These are phyloP conservation scores for Pogonophryne albipinna DNA, from an alignment of 2,797 vertebrate species.

Conservation along the genomic window DNA sequence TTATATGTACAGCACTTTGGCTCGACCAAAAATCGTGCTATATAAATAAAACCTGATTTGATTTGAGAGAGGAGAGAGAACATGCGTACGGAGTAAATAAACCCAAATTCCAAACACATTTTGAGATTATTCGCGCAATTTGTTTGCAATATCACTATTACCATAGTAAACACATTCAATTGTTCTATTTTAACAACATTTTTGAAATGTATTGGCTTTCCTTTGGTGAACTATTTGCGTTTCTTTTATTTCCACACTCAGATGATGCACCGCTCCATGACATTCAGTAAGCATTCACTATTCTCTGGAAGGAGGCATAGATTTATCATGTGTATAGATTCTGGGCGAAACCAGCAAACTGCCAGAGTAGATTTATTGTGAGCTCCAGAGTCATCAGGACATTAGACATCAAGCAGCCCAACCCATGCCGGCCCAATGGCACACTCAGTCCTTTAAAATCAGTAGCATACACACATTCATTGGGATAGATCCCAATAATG, in stretches of 20 bases:
- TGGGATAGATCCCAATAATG: too few relatives aligned
- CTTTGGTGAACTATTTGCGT: background rate
- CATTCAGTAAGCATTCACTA: background rate
- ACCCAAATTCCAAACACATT: background rate
- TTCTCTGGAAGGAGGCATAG: background rate
- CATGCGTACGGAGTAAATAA: too few relatives aligned
- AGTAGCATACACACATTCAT: too few relatives aligned
- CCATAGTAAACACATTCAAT: background rate
- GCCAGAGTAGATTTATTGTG: conserved; percentile 1
- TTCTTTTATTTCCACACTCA: too few relatives aligned
- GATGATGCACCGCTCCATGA: background rate
- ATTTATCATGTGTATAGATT: background rate
- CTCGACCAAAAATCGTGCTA: too few relatives aligned
- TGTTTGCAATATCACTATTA: background rate
- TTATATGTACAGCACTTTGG: too few relatives aligned
- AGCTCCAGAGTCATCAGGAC: conserved; percentile 22
- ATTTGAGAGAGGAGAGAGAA: too few relatives aligned
- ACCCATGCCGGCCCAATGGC: background rate
- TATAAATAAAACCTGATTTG: too few relatives aligned
- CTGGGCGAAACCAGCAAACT: background rate
- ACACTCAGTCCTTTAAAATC: background rate
- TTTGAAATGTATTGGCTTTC: background rate
- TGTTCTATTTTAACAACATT: background rate
- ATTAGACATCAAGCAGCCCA: conserved; percentile 25
- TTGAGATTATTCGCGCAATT: background rate